These are phyloP conservation scores for Eucidaris tribuloides DNA, from an alignment of 35 echinoderm and acorn worm species.

Conservation along the genomic window DNA sequence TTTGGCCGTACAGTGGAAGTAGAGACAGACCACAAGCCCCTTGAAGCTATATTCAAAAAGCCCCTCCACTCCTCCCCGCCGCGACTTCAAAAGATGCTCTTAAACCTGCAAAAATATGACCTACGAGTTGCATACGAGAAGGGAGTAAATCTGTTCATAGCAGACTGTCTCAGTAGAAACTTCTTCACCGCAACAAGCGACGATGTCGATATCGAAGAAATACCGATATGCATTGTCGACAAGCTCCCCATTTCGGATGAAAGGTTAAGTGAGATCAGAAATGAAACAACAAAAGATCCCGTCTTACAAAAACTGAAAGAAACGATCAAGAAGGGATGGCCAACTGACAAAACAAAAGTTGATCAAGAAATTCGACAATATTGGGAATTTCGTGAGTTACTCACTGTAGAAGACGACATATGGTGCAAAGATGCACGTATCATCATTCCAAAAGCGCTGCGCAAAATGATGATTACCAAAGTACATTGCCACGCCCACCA, in stretches of 20 bases:
- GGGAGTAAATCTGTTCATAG: constrained; percentile 30
- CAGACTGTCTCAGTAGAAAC: constrained; percentile 16
- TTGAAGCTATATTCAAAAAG: constrained; percentile 32
- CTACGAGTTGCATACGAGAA: constrained; percentile 17
- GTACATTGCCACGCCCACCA: constrained; percentile 42
- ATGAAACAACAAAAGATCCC: constrained; percentile 33
- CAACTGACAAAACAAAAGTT: background rate
- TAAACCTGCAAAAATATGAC: constrained; percentile 48
- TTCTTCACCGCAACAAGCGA: constrained; percentile 7
- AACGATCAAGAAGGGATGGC: constrained; percentile 40
- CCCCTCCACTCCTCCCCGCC: constrained; percentile 17
- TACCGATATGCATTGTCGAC: too few relatives aligned
- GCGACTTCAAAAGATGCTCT: constrained; percentile 60
- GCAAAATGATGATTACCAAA: background rate
- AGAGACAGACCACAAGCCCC: constrained; percentile 32
- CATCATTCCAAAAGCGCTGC: background rate
- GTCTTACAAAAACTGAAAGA: background rate
- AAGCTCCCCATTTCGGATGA: too few relatives aligned
- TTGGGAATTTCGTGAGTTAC: constrained; percentile 11
- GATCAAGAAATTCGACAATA: background rate
- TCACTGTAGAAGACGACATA: constrained; percentile 36
- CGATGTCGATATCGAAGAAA: too few relatives aligned
- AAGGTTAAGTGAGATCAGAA: too few relatives aligned
- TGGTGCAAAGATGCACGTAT: background rate
- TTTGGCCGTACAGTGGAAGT: background rate